phyloP scores from a whole-genome alignment of 2,113 vertebrate species.

The Channa maculata region DNA sequence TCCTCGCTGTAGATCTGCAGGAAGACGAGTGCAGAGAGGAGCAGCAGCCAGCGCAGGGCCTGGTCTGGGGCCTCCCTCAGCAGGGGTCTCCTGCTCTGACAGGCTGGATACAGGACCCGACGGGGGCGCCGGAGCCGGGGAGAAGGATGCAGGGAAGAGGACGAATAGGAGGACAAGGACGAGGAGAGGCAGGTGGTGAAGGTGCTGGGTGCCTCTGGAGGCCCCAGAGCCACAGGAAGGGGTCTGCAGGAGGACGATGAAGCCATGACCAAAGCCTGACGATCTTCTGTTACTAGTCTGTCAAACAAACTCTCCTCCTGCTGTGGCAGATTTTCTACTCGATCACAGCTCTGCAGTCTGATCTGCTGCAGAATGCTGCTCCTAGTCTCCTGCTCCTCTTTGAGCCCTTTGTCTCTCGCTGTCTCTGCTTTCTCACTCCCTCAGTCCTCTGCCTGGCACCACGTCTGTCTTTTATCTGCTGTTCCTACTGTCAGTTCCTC shows the following conservation, averaged over 20 bases:
- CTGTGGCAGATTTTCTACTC: background rate
- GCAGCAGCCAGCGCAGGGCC: conserved; percentile 74
- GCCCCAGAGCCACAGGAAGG: conserved; percentile 21
- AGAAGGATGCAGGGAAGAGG: background rate
- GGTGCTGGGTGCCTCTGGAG: conserved; percentile 20
- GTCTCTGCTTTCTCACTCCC: background rate
- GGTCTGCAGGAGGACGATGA: conserved; percentile 22
- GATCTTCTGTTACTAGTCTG: conserved; percentile 11
- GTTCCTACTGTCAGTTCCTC: background rate
- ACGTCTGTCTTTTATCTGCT: background rate
- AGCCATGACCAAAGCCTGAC: conserved; percentile 39
- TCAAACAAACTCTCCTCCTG: too few relatives aligned
- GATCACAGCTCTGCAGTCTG: background rate
- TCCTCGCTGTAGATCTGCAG: conserved; percentile 83
- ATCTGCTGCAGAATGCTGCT: background rate
- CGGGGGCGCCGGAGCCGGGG: conserved; percentile 55
- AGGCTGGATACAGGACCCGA: conserved; percentile 77
- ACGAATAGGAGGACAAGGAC: background rate
- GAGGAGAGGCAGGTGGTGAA: background rate
- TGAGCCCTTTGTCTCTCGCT: too few relatives aligned
- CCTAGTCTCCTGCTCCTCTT: background rate
- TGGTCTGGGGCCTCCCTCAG: conserved; percentile 64
- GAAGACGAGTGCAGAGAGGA: conserved; percentile 76
- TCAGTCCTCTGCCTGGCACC: background rate
- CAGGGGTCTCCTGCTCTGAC: conserved; percentile 49